Percentiles rank a stretch among this genome's conserved stretches.
phyloP scores from a whole-genome alignment of 1,140 invertebrate species.

The Patella vulgata region DNA sequence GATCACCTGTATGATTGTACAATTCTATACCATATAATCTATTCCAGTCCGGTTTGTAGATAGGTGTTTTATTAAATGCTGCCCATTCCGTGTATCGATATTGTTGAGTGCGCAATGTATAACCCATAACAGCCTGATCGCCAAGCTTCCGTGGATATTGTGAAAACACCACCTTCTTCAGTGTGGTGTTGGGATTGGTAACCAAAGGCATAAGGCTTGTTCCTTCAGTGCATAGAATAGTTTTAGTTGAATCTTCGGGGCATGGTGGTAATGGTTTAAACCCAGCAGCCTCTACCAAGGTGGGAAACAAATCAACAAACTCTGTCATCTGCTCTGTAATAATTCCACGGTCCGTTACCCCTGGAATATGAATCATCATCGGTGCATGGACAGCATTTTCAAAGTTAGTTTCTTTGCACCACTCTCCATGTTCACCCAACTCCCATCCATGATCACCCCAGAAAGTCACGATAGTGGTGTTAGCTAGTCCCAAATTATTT shows the following conservation, averaged over 20 bases:
- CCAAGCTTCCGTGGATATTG: slow-evolving; percentile 21
- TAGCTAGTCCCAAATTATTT: slow-evolving; percentile 28
- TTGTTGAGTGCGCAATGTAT: slow-evolving; percentile 74
- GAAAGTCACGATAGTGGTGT: slow-evolving; percentile 39
- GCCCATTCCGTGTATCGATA: no score
- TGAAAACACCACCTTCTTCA: slow-evolving; percentile 24
- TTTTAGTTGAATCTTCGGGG: no score
- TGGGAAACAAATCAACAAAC: no score
- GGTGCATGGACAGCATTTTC: no score
- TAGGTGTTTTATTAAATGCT: slow-evolving; percentile 70
- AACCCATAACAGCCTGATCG: no score
- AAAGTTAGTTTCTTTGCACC: slow-evolving; percentile 90
- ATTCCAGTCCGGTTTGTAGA: no score
- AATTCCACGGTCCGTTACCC: slow-evolving; percentile 81
- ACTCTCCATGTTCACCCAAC: slow-evolving; percentile 83
- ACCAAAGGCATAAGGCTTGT: slow-evolving; percentile 71
- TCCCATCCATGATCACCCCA: no score
- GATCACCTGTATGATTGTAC: slow-evolving; percentile 72
- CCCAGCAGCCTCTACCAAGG: no score
- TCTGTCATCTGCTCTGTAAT: slow-evolving; percentile 83
- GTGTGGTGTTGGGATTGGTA: slow-evolving; percentile 10
- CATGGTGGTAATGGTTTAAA: no score
- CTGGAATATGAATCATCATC: no score
- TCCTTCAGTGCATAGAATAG: slow-evolving; percentile 76
- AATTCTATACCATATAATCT: slow-evolving; percentile 71